Conservation (phyloP, 2,113 vertebrate genomes). For the Tyto alba region DNA sequence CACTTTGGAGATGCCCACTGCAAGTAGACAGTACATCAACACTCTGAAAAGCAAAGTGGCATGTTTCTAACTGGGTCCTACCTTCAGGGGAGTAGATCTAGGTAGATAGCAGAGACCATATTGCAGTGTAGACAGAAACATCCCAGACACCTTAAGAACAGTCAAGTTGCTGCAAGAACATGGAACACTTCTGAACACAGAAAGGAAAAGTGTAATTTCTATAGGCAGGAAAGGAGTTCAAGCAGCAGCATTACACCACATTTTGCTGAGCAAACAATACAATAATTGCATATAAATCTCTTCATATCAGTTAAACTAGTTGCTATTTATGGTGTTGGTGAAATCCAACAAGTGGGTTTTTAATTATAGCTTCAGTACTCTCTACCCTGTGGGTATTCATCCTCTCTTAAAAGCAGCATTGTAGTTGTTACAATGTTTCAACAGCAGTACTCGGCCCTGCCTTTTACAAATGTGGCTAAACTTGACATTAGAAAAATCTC, state of each 20-base stretch:
- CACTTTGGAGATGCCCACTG: background rate
- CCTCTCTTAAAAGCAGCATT: background rate
- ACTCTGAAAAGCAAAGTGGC: background rate
- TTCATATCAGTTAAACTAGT: background rate
- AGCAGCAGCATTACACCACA: background rate
- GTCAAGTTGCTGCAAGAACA: background rate
- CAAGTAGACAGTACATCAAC: background rate
- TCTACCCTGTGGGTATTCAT: background rate
- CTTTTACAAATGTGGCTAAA: background rate
- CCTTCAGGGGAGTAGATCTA: background rate
- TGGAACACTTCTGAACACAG: background rate
- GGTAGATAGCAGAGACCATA: background rate
- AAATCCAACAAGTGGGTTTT: background rate
- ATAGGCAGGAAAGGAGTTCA: background rate
- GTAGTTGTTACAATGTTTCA: background rate
- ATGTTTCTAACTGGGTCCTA: background rate
- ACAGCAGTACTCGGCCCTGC: rapidly evolving
- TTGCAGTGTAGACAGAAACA: background rate
- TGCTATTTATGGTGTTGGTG: background rate
- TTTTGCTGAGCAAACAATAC: background rate
- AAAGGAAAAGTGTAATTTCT: background rate
- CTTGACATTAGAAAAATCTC: background rate
- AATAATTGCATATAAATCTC: background rate
- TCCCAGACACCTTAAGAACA: background rate
- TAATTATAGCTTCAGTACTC: background rate